These are phyloP conservation scores for Prunella strophiata DNA, from an alignment of 2,797 vertebrate genomes.

Conservation along the genomic window DNA sequence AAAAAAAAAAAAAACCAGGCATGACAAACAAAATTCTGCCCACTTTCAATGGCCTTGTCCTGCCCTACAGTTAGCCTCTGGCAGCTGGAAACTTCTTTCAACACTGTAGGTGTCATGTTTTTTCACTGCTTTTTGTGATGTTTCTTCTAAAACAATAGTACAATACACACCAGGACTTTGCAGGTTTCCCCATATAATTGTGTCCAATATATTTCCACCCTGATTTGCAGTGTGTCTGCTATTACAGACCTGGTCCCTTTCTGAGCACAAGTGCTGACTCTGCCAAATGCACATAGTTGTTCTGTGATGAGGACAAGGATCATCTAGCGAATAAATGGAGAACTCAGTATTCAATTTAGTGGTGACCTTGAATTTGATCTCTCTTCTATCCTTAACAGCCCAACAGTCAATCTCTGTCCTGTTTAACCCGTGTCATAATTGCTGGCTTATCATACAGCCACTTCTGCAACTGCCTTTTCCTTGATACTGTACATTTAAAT, in stretches of 20 bases:
- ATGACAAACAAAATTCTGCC: not conserved
- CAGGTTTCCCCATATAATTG: not conserved
- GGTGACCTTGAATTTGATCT: constrained; percentile 61
- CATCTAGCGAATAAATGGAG: constrained; percentile 18
- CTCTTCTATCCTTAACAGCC: constrained; percentile 10
- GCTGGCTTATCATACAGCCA: not conserved
- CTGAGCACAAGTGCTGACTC: constrained; percentile 12
- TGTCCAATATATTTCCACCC: not conserved
- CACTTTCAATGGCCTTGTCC: not conserved
- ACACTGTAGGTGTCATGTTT: not conserved
- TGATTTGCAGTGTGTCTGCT: not conserved
- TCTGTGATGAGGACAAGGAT: constrained; percentile 35
- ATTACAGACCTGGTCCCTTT: not conserved
- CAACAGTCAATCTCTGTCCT: constrained; percentile 14
- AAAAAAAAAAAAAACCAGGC: fast-evolving
- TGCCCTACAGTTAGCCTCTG: not conserved
- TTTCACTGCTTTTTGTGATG: not conserved
- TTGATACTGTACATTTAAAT: not conserved
- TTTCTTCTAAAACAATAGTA: not conserved
- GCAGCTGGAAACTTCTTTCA: not conserved
- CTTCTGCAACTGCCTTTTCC: not conserved
- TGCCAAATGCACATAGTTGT: not conserved
- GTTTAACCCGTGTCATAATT: not conserved
- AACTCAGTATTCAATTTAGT: constrained; percentile 5
- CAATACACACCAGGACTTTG: not conserved